phyloP scores from a whole-genome alignment of 1,140 invertebrate genomes.

The Bombus confusus region DNA sequence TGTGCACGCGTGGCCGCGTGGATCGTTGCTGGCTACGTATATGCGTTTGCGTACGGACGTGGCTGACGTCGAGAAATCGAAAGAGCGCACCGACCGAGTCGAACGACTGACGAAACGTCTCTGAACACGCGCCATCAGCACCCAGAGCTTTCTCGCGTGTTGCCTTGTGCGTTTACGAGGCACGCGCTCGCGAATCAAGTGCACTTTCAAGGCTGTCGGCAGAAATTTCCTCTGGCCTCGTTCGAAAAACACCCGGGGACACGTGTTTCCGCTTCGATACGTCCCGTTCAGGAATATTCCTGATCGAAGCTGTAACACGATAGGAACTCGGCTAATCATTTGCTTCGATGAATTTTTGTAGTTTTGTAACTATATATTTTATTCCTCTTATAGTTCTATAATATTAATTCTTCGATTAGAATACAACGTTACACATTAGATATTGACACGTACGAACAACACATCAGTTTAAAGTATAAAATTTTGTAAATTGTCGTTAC shows the following conservation, averaged over 20 bases:
- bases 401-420: neutral
- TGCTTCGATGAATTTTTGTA: neutral
- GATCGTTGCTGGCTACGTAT: slow-evolving; percentile 37
- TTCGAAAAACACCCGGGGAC: slow-evolving; percentile 51
- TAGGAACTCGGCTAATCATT: neutral
- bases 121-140: slow-evolving; percentile 20
- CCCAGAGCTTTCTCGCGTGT: slow-evolving; percentile 42
- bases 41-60: slow-evolving; percentile 30
- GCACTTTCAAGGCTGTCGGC: slow-evolving; percentile 57
- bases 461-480: neutral
- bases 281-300: slow-evolving; percentile 25
- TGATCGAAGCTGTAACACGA: neutral
- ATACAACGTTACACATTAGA: neutral
- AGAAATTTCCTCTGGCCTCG: slow-evolving; percentile 53
- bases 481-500: neutral
- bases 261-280: slow-evolving; percentile 58
- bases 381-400: neutral
- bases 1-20: slow-evolving; percentile 60
- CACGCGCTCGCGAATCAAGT: slow-evolving; percentile 60
- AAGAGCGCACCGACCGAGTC: neutral
- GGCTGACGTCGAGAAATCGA: slow-evolving; percentile 27
- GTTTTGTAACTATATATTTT: neutral
- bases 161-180: slow-evolving; percentile 16
- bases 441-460: neutral
- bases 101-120: slow-evolving; percentile 31